Evolutionary conservation across 2,797 vertebrate species (phyloP), one percentile per base, ranked within the genome.

Genomic region (Denticeps clupeoides): DNA sequence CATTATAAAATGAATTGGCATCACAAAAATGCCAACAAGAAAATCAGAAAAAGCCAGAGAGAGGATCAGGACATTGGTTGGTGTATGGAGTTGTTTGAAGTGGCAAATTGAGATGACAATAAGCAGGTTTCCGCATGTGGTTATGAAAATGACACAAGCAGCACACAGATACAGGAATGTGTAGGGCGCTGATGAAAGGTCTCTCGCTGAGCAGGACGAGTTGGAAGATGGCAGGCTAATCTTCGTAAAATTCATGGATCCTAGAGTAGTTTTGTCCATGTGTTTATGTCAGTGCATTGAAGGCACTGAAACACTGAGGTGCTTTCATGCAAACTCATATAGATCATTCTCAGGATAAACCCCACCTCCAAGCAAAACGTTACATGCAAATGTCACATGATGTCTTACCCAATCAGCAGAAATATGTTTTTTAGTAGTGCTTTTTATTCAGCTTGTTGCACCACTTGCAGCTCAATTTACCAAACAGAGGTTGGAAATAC

Each of bases 31-130:
- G 47, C 47, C 53, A 1, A 37, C 5, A 1, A 63, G 41, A n/a
- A 58, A 41, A 47, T 57, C 57, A 0, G 57, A 53, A 13, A 53
- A 40, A 19, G 57, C 62, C 44, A 64, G 40, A 42, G 62, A 56
- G 37, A 64, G 43, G 18, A 59, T 43, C 26, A 64, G 51, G 29
- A 57, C n/a, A 41, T 60, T 51, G 11, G 54, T 56, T 15, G 57
- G 50, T 6, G 54, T 60, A 42, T 60, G 57, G 32, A 57, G 61
- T 44, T 59, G 47, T 53, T 53, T 63, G 50, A 63, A 54, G 53
- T 59, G 57, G 44, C 37, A 48, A 7, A 56, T 41, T 28, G 57
- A 53, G 27, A 64, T 49, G 33, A 60, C 46, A n/a, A 54, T 51
- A 12, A 64, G 44, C 47, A 57, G 57, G 31, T 60, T 60, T 51